A percentile compares a stretch with the other conserved stretches of the same genome.
These are phyloP conservation scores for Scaptomyza cyrtandrae DNA, from an alignment of 2,888 invertebrate genomes.

Conservation along the genomic window DNA sequence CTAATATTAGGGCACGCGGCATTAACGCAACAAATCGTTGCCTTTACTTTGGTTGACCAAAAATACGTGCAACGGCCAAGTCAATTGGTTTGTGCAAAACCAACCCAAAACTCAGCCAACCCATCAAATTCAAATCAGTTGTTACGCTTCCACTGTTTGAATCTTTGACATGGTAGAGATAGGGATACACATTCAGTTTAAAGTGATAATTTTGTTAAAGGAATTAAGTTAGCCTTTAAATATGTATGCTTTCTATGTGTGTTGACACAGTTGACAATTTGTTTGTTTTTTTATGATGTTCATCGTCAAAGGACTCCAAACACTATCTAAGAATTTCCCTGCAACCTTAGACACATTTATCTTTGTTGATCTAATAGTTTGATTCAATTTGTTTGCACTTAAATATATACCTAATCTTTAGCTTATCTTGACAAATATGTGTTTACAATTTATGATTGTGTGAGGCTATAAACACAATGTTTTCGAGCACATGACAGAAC, in stretches of 20 bases:
- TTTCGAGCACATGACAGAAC: constrained; percentile 39
- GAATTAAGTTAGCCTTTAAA: background rate
- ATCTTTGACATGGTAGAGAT: too few relatives aligned
- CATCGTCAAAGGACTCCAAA: background rate
- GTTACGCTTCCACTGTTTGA: too few relatives aligned
- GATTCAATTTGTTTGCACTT: constrained; percentile 1
- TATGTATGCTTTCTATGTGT: too few relatives aligned
- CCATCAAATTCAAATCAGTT: constrained; percentile 55
- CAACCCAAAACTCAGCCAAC: constrained; percentile 24
- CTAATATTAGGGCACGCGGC: constrained; percentile 5
- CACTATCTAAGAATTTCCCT: background rate
- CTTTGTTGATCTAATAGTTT: background rate
- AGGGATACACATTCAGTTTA: too few relatives aligned
- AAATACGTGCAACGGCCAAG: constrained; percentile 37
- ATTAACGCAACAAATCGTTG: constrained; percentile 45
- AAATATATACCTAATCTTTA: constrained; percentile 1
- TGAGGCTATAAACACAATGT: constrained; percentile 23
- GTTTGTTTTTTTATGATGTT: constrained; percentile 3
- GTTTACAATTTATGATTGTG: constrained; percentile 12
- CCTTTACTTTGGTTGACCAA: constrained; percentile 48
- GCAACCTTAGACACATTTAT: background rate
- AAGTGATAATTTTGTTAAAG: too few relatives aligned
- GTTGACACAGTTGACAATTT: background rate
- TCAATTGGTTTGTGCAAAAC: background rate
- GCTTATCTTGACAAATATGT: constrained; percentile 33